Evolutionary conservation across 1,140 invertebrate genomes (phyloP), one percentile per base, ranked within the genome.

Genomic region (Calliopsis andreniformis): DNA sequence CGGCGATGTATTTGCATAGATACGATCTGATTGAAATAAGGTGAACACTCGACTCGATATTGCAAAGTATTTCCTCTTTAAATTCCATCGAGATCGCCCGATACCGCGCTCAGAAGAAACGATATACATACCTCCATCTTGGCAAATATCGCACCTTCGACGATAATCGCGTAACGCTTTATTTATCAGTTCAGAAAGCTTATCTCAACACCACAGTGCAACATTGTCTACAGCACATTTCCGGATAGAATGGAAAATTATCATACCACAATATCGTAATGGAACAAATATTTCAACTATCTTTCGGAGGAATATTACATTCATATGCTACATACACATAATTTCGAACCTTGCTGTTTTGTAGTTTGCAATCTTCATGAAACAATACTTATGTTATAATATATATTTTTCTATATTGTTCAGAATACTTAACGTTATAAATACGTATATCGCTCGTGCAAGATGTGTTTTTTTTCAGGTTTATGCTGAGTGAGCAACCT

Each of bases 11-110:
- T 79, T 79, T 68, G 78, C 78, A 79, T 76, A 76, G 78, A 79
- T 79, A 79, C 56, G 63, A 79, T 79, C 64, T 32, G 58, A 76
- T 62, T 67, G 47, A 83, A 84, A 83, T 78, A 84, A 84, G 82
- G 73, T 53, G 76, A 68, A 72, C 76, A 51, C 63, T 79, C 45
- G 77, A 71, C 49, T 68, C 47, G 80, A 75, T 55, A 45, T 72
- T 53, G 80, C 32, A 30, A 77, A 71, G 45, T 62, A 76, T 83
- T 83, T 79, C 64, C 64, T 51, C 43, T 58, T 12, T 62, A 45
- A 66, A 67, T 45, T 67, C 30, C 18, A 45, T 25, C 28, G 32
- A 8, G 25, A 30, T 45, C 5, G 3, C 43, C 18, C 58, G 58
- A 43, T 68, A 43, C 3, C 61, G 61, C 4, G 56, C 32, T 59